A percentile compares a stretch with the other conserved stretches of the same genome.
Conservation (phyloP, 2,888 invertebrate genomes). For the Dioctria linearis region DNA sequence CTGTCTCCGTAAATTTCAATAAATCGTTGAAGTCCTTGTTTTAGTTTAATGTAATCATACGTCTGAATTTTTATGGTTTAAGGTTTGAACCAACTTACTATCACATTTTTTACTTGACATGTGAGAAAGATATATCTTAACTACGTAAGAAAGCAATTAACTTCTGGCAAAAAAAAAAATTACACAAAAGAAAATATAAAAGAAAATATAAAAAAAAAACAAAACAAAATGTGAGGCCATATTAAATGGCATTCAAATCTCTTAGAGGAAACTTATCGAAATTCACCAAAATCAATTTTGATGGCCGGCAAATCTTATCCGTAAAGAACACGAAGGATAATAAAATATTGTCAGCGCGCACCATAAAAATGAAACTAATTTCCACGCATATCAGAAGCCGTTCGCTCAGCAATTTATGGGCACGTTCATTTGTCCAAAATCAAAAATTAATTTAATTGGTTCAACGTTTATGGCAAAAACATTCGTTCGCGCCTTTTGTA, state of each 20-base stretch:
- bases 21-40: too few relatives aligned
- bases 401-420: slow-evolving; percentile 30
- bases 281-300: neutral
- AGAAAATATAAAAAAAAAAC: too few relatives aligned
- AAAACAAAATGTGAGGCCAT: too few relatives aligned
- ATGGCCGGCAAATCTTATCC: neutral
- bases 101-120: too few relatives aligned
- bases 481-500: slow-evolving; percentile 19
- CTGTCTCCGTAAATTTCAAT: too few relatives aligned
- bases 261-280: neutral
- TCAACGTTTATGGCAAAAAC: slow-evolving; percentile 46
- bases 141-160: too few relatives aligned
- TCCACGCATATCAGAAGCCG: slow-evolving; percentile 51
- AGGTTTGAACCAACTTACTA: too few relatives aligned
- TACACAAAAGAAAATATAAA: too few relatives aligned
- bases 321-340: neutral
- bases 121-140: too few relatives aligned
- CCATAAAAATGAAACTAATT: slow-evolving; percentile 49
- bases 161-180: too few relatives aligned
- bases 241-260: neutral
- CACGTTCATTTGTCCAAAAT: slow-evolving; percentile 35
- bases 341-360: slow-evolving; percentile 41
- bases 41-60: too few relatives aligned
- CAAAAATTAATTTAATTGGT: slow-evolving; percentile 49
- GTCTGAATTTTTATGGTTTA: too few relatives aligned